Evolutionary conservation across 2,888 invertebrate species (phyloP).

Genomic region (Pandemis heparana): DNA sequence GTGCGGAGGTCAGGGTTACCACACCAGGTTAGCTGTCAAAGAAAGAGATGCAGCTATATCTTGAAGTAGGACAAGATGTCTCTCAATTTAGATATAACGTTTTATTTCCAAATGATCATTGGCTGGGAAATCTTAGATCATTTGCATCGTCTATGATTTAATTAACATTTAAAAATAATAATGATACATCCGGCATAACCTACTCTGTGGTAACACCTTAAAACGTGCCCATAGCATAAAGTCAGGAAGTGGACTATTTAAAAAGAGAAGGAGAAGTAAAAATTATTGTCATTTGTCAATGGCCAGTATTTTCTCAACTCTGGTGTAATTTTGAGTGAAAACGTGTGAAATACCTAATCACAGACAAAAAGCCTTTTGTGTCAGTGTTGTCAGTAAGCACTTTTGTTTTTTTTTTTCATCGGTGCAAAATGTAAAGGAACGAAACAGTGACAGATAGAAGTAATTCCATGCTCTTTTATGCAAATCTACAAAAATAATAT

Average conservation of each 20-base stretch:
- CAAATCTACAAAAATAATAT: conserved; percentile 71
- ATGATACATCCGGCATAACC: neutral
- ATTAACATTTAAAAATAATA: neutral
- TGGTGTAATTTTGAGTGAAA: conserved; percentile 23
- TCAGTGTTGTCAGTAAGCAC: conserved; percentile 33
- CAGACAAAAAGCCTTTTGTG: conserved; percentile 18
- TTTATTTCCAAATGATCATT: neutral
- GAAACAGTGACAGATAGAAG: conserved; percentile 53
- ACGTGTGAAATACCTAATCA: conserved; percentile 24
- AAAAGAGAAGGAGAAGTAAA: conserved; percentile 11
- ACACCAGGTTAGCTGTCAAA: neutral
- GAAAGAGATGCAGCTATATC: neutral
- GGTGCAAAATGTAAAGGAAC: conserved; percentile 33
- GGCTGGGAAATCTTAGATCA: neutral
- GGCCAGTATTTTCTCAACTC: conserved; percentile 10
- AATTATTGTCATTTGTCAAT: conserved; percentile 3
- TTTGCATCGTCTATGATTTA: neutral
- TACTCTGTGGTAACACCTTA: neutral
- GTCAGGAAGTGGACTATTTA: conserved; percentile 19
- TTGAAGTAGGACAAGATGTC: neutral
- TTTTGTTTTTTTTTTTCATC: conserved; percentile 24
- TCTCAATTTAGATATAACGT: neutral
- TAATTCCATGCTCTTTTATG: conserved; percentile 80
- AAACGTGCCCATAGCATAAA: conserved; percentile 23
- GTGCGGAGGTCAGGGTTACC: conserved; percentile 22